phyloP scores from a whole-genome alignment of 2,888 invertebrate species.

The Amitus sp. region DNA sequence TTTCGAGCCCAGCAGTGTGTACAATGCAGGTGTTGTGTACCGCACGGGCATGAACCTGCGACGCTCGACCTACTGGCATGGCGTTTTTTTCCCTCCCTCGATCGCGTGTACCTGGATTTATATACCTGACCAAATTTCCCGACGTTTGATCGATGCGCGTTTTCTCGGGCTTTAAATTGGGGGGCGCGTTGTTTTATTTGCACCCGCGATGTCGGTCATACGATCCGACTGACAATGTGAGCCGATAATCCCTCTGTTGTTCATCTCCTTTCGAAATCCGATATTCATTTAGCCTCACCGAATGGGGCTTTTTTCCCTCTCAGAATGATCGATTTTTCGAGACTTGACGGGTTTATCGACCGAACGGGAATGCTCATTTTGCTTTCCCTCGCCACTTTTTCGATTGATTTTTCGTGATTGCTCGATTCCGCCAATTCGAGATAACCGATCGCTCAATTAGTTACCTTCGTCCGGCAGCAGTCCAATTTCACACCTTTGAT shows the following conservation, averaged over 20 bases:
- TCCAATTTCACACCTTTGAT: too few species aligned
- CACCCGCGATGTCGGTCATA: not conserved
- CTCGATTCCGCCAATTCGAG: too few species aligned
- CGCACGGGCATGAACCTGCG: conserved; percentile 43
- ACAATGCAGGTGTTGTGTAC: conserved; percentile 2
- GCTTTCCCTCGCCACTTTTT: too few species aligned
- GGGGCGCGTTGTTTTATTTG: not conserved
- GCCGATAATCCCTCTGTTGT: not conserved
- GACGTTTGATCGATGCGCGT: not conserved
- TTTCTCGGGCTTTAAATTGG: not conserved
- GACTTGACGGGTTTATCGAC: too few species aligned
- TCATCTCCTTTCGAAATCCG: not conserved
- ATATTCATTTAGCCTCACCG: not conserved
- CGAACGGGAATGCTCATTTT: too few species aligned
- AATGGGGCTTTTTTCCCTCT: not conserved
- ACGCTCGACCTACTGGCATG: conserved; percentile 45
- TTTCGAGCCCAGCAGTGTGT: not conserved
- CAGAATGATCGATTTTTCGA: too few species aligned
- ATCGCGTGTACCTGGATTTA: not conserved
- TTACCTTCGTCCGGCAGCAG: too few species aligned
- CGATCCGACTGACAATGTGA: not conserved
- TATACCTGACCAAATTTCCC: not conserved
- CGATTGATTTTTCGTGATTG: too few species aligned
- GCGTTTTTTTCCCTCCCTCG: conserved; percentile 34
- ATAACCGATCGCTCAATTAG: too few species aligned